Evolutionary conservation across 2,797 vertebrate species (phyloP), one percentile per base, ranked within the genome.

Genomic region (Pipistrellus pygmaeus): DNA sequence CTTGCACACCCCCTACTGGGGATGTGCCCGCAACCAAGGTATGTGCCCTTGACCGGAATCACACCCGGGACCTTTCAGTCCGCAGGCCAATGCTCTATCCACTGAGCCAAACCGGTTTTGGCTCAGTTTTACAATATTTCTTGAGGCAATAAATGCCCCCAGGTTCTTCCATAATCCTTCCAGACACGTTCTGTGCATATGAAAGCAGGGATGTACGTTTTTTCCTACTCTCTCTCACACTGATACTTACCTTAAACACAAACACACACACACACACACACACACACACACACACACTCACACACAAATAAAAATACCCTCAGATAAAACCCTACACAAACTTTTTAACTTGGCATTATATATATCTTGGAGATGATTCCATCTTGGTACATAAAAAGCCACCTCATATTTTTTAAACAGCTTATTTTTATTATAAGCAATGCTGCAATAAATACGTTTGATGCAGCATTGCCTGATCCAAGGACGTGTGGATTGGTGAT

Each of bases 41-140:
- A 41, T 6, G 6, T 41, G 38, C 38, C 38, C 6, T 41, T 41
- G 38, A 41, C 38, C 1, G 38, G 38, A 41, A 41, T 41, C 6
- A 6, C 6, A 41, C 38, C 38, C 38, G 38, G 38, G 38, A 41
- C 38, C 38, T 41, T 41, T 41, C 38, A 41, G 38, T 41, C 38
- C 38, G 6, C 38, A 41, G 38, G 6, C 38, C 6, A 6, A 41
- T 1, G 38, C 38, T 41, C 38, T 38, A 38, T 38, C 38, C 38
- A 38, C 38, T 38, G 38, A 38, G 38, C 38, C 38, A 41, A 41
- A 41, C 38, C 6, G 6, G 38, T 41, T 41, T 41, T 41, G 38
- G 38, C 6, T 41, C 38, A 41, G 38, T 80, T 91, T 90, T 91
- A n/a, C n/a, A n/a, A n/a, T n/a, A n/a, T 66, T 68, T 84, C 86